Percentiles rank a stretch among this genome's conserved stretches.
These are phyloP conservation scores for Bactericera cockerelli DNA, from an alignment of 1,140 invertebrate genomes.

Conservation along the genomic window DNA sequence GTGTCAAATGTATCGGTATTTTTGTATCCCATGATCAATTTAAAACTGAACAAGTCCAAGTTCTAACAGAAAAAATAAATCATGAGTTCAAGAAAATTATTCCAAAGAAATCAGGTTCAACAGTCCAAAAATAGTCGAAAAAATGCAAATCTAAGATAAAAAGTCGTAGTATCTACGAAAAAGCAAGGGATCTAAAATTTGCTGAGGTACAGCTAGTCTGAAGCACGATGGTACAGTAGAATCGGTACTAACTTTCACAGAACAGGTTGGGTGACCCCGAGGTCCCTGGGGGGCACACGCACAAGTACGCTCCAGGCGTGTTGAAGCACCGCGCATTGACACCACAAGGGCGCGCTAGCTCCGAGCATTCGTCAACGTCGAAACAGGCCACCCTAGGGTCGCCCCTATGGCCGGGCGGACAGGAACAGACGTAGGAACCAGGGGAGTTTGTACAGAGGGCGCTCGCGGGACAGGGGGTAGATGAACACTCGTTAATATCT, in stretches of 20 bases:
- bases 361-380: slow-evolving; percentile 49
- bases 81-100: too few species aligned
- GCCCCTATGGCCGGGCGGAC: slow-evolving; percentile 52
- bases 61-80: too few species aligned
- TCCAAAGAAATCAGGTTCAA: too few species aligned
- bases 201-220: too few species aligned
- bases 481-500: slow-evolving; percentile 39
- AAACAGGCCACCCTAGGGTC: slow-evolving; percentile 33
- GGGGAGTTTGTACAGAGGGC: slow-evolving; percentile 57
- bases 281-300: slow-evolving; percentile 50
- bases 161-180: too few species aligned
- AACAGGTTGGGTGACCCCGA: slow-evolving; percentile 42
- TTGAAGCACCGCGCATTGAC: slow-evolving; percentile 56
- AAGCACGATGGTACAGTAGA: too few species aligned
- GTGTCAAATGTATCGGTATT: too few species aligned
- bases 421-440: slow-evolving; percentile 56
- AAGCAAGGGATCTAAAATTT: too few species aligned
- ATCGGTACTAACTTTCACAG: slow-evolving; percentile 61
- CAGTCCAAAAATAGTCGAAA: too few species aligned
- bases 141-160: too few species aligned
- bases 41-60: too few species aligned
- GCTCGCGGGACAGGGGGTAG: slow-evolving; percentile 44
- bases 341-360: slow-evolving; percentile 42
- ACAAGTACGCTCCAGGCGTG: slow-evolving; percentile 53
- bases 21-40: too few species aligned